Conservation (phyloP, 2,797 vertebrate species). For the Telmatherina bonti region DNA sequence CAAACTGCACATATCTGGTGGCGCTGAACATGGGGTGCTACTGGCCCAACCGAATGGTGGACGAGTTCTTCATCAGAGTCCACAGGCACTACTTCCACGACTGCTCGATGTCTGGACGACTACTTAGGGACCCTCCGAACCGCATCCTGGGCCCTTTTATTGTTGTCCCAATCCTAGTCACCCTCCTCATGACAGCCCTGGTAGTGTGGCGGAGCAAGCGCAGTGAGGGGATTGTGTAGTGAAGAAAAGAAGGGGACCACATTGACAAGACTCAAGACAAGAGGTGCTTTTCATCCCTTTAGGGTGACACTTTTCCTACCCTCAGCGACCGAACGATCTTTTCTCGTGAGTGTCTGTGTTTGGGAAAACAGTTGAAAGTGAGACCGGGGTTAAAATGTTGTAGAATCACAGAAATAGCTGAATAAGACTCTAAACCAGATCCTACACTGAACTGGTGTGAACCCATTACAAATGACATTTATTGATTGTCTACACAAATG, state of each 20-base stretch:
- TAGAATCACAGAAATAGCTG: slow-evolving; percentile 14
- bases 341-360: slow-evolving; percentile 23
- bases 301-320: slow-evolving; percentile 9
- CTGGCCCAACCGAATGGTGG: slow-evolving; percentile 93
- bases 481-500: slow-evolving; percentile 8
- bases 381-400: slow-evolving; percentile 2
- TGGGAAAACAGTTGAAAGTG: not conserved
- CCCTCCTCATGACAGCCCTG: slow-evolving; percentile 91
- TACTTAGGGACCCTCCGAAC: slow-evolving; percentile 89
- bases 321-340: slow-evolving; percentile 47
- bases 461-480: slow-evolving; percentile 10
- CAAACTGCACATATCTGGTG: slow-evolving; percentile 89
- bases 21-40: slow-evolving; percentile 86
- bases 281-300: slow-evolving; percentile 18
- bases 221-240: slow-evolving; percentile 90
- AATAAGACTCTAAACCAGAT: slow-evolving; percentile 24
- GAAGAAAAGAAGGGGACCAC: not conserved
- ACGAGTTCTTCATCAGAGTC: slow-evolving; percentile 90
- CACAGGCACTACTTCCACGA: slow-evolving; percentile 90
- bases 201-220: slow-evolving; percentile 96
- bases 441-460: slow-evolving; percentile 19
- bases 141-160: slow-evolving; percentile 92
- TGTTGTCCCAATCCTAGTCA: slow-evolving; percentile 88
- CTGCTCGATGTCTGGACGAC: slow-evolving; percentile 88
- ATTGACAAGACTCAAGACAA: slow-evolving; percentile 19